A percentile compares a stretch with the other conserved stretches of the same genome.
phyloP scores from a whole-genome alignment of 2,113 vertebrate species.

The Malurus elegans region DNA sequence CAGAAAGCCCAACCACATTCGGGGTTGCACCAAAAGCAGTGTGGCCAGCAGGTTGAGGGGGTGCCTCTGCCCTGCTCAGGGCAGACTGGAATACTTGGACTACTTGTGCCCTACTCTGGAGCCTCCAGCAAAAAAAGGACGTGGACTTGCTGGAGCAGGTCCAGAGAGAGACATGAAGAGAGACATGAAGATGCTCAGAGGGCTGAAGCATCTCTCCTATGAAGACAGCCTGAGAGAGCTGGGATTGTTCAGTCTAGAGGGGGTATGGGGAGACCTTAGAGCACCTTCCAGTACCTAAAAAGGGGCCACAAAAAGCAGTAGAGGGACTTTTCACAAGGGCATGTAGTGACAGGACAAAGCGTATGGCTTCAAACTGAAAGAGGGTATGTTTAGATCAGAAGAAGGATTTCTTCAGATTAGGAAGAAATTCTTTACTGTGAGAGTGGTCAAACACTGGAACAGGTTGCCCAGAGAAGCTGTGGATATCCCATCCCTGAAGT shows the following conservation, averaged over 20 bases:
- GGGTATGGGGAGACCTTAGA: not conserved
- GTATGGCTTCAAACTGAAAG: not conserved
- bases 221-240: not conserved
- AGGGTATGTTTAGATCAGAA: not conserved
- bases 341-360: not conserved
- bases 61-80: not conserved
- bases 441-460: not conserved
- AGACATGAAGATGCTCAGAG: not conserved
- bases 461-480: not conserved
- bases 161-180: not conserved
- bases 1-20: not conserved
- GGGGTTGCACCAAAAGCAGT: not conserved
- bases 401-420: no score
- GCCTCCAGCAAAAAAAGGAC: no score
- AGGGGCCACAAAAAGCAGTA: not conserved
- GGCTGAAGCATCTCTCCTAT: not conserved
- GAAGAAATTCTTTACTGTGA: not conserved
- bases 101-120: not conserved
- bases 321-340: not conserved
- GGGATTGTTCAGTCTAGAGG: not conserved
- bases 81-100: not conserved
- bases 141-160: not conserved
- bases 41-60: not conserved
- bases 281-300: not conserved
- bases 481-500: not conserved